Conservation (phyloP, 2,888 invertebrate genomes). For the Metacarcinus magister region DNA sequence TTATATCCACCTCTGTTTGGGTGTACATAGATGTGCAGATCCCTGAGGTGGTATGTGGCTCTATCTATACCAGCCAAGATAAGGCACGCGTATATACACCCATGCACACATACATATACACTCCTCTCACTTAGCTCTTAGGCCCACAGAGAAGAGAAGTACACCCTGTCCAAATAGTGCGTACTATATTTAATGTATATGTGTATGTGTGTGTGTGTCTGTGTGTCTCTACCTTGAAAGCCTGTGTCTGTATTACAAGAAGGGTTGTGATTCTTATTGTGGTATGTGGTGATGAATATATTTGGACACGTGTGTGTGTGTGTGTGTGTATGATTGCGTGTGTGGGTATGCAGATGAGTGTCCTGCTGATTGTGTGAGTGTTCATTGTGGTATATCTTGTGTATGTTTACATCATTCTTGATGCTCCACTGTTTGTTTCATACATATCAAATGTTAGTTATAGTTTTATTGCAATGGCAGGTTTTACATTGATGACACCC, state of each 20-base stretch:
- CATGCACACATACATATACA: neutral
- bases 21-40: neutral
- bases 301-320: neutral
- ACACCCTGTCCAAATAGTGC: no score
- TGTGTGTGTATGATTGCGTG: neutral
- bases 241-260: neutral
- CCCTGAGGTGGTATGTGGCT: neutral
- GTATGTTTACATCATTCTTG: neutral
- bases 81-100: neutral
- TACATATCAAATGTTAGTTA: neutral
- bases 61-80: neutral
- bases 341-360: neutral
- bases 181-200: neutral
- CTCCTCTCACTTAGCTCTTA: no score
- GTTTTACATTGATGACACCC: neutral
- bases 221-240: neutral
- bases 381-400: neutral
- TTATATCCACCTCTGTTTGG: neutral
- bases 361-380: neutral
- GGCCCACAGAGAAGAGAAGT: no score
- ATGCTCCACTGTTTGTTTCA: neutral
- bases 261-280: neutral
- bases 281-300: conserved; percentile 9
- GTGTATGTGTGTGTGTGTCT: neutral
- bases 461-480: neutral